Conservation (phyloP, 2,113 vertebrate species). For the Vulpes lagopus region DNA sequence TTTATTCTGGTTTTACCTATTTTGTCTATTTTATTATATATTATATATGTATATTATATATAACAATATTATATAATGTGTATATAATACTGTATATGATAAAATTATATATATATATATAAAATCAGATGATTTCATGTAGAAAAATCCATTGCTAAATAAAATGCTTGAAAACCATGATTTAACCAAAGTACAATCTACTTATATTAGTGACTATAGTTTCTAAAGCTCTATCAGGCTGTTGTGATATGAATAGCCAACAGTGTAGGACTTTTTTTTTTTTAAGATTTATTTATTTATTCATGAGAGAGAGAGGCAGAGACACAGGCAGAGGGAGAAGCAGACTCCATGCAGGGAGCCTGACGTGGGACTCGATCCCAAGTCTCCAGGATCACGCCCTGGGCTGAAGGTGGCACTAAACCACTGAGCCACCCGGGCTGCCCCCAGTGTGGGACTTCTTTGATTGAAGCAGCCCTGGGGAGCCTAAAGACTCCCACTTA, state of each 20-base stretch:
- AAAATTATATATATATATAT: background rate
- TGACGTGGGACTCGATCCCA: too few species aligned
- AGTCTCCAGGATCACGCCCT: too few species aligned
- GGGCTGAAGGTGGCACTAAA: too few species aligned
- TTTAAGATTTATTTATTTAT: too few species aligned
- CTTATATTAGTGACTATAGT: background rate
- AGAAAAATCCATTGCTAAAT: slow-evolving; percentile 7
- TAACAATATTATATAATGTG: too few species aligned
- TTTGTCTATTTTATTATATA: background rate
- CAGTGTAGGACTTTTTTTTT: too few species aligned
- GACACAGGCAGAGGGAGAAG: too few species aligned
- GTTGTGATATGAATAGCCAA: background rate
- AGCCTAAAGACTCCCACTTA: background rate
- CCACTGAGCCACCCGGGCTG: too few species aligned
- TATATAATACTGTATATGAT: background rate
- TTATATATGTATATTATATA: too few species aligned
- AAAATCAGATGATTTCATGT: background rate
- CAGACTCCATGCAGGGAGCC: too few species aligned
- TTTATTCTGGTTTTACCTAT: background rate
- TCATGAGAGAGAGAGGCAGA: too few species aligned
- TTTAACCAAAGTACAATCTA: background rate
- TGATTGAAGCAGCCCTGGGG: background rate
- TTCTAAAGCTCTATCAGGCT: background rate
- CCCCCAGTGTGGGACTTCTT: background rate
- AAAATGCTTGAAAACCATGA: background rate